Evolutionary conservation across 2,888 invertebrate species (phyloP).

Genomic region (Lasioglossum pauxillum): DNA sequence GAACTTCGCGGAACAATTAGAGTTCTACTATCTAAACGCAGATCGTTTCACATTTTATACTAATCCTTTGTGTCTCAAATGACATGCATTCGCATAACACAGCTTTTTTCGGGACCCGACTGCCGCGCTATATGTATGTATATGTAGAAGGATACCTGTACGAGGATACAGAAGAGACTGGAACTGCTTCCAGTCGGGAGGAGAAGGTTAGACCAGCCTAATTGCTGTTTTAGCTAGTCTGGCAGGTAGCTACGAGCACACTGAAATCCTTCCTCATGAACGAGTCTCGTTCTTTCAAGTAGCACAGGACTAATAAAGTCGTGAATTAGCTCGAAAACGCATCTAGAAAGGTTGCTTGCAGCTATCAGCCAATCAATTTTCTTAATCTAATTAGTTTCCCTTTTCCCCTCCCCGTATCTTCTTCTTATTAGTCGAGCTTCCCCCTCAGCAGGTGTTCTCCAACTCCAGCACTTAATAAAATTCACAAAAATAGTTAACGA

Average conservation of each 20-base stretch:
- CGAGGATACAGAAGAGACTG: not conserved
- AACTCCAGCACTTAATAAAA: not conserved
- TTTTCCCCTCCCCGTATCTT: not conserved
- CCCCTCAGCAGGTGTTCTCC: not conserved
- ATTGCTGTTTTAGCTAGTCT: conserved; percentile 8
- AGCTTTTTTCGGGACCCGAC: not conserved
- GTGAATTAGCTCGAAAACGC: not conserved
- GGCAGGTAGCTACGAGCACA: not conserved
- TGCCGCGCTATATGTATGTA: not conserved
- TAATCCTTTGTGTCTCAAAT: not conserved
- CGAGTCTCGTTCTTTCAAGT: not conserved
- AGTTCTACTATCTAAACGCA: not conserved
- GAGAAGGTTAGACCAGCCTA: not conserved
- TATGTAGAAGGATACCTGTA: not conserved
- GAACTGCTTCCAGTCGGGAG: not conserved
- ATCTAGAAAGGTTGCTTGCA: not conserved
- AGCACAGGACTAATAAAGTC: not conserved
- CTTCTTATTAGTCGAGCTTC: not conserved
- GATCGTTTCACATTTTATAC: not conserved
- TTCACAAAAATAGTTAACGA: too few species aligned
- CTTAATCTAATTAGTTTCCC: not conserved
- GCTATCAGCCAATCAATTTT: conserved; percentile 1
- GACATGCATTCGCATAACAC: not conserved
- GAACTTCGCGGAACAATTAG: not conserved
- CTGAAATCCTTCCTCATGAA: not conserved